Evolutionary conservation across 1,140 invertebrate genomes (phyloP).

Genomic region (Lasioglossum albipes): DNA sequence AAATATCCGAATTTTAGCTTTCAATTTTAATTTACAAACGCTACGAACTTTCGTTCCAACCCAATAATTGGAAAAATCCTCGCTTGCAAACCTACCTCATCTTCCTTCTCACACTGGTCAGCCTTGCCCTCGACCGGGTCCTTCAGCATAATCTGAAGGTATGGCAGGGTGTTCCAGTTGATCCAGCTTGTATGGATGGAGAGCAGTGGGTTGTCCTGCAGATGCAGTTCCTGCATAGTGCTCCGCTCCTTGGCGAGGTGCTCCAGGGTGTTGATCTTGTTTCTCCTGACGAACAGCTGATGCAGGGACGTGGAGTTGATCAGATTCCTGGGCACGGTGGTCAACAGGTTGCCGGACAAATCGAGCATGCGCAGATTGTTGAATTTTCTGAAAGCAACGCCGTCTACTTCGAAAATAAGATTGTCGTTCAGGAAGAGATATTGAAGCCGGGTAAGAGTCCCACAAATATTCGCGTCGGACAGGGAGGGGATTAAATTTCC

Average conservation of each 20-base stretch:
- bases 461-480: constrained; percentile 43
- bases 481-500: constrained; percentile 67
- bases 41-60: too few relatives aligned
- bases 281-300: not conserved
- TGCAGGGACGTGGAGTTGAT: not conserved
- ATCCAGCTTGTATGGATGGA: not conserved
- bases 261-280: not conserved
- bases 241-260: not conserved
- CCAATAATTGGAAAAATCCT: too few relatives aligned
- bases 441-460: constrained; percentile 47
- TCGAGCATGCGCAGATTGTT: constrained; percentile 65
- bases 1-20: too few relatives aligned
- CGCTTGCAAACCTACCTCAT: too few relatives aligned
- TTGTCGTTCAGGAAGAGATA: constrained; percentile 68
- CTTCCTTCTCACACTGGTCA: not conserved
- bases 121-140: not conserved
- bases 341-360: constrained; percentile 69
- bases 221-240: not conserved
- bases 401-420: constrained; percentile 62
- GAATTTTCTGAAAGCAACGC: constrained; percentile 61
- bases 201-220: constrained; percentile 14
- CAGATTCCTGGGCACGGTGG: constrained; percentile 52
- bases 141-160: not conserved
- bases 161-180: not conserved
- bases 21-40: too few relatives aligned